Evolutionary conservation across 2,797 vertebrate species (phyloP).

Genomic region (Gastrophryne carolinensis): DNA sequence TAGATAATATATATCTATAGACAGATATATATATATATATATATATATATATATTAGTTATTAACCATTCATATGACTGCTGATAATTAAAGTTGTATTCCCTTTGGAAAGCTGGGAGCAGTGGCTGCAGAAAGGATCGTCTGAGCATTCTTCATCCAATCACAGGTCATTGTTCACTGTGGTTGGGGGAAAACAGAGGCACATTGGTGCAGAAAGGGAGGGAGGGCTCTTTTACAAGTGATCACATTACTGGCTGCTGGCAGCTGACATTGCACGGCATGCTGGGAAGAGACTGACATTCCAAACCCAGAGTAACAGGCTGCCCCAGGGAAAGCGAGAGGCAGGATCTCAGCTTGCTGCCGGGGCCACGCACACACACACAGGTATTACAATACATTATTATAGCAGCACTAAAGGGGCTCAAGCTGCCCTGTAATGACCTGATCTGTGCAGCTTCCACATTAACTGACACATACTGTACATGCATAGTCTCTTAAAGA

Average conservation of each 20-base stretch:
- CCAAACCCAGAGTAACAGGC: not conserved
- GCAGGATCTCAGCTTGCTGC: not conserved
- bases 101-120: too few relatives aligned
- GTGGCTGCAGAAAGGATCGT: not conserved
- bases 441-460: too few relatives aligned
- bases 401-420: not conserved
- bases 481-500: too few relatives aligned
- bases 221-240: not conserved
- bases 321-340: not conserved
- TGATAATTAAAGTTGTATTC: too few relatives aligned
- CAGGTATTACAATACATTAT: too few relatives aligned
- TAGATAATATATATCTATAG: too few relatives aligned
- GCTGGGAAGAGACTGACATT: not conserved
- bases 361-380: not conserved
- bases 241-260: constrained; percentile 14
- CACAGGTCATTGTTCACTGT: too few relatives aligned
- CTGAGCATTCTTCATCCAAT: not conserved
- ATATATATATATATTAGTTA: too few relatives aligned
- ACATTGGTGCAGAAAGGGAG: not conserved
- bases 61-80: too few relatives aligned
- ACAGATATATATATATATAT: too few relatives aligned
- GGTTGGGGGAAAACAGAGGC: not conserved
- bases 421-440: not conserved
- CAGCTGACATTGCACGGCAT: not conserved
- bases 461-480: too few relatives aligned